Percentiles rank a stretch among this genome's conserved stretches.
phyloP scores from a whole-genome alignment of 1,140 invertebrate species.

The Lutraria rhynchaena region DNA sequence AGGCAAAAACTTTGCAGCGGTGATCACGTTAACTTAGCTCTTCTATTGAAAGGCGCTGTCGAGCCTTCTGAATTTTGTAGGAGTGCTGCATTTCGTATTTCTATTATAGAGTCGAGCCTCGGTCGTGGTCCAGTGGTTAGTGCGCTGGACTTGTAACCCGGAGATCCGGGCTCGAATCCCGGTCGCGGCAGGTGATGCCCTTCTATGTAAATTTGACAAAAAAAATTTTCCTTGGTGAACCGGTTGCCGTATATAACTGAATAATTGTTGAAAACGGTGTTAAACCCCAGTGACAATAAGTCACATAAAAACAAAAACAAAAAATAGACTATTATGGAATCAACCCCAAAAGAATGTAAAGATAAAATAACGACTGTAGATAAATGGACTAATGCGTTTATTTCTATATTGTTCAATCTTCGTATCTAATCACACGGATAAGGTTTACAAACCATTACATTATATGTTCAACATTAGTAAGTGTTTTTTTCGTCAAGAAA shows the following conservation, averaged over 20 bases:
- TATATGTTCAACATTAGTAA: slow-evolving; percentile 30
- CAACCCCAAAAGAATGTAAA: not conserved
- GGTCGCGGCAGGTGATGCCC: no score
- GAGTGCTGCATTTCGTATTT: not conserved
- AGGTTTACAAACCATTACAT: slow-evolving; percentile 22
- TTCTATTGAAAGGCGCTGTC: slow-evolving; percentile 21
- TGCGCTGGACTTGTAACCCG: no score
- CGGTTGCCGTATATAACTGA: no score
- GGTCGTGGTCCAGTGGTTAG: no score
- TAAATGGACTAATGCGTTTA: slow-evolving; percentile 17
- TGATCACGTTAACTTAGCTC: slow-evolving; percentile 3
- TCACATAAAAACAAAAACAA: no score
- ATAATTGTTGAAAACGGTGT: no score
- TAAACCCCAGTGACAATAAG: no score
- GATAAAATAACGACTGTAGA: slow-evolving; percentile 3
- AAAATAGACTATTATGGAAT: no score
- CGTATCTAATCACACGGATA: not conserved
- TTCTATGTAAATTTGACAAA: no score
- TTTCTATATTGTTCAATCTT: slow-evolving; percentile 22
- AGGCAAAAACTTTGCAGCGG: not conserved
- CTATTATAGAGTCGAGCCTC: no score
- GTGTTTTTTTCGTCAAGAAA: slow-evolving; percentile 1
- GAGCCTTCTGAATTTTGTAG: not conserved
- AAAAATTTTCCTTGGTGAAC: no score
- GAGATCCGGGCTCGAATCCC: no score